Evolutionary conservation across 2,888 invertebrate species (phyloP), one percentile per base, ranked within the genome.

Genomic region (Corbicula japonica): DNA sequence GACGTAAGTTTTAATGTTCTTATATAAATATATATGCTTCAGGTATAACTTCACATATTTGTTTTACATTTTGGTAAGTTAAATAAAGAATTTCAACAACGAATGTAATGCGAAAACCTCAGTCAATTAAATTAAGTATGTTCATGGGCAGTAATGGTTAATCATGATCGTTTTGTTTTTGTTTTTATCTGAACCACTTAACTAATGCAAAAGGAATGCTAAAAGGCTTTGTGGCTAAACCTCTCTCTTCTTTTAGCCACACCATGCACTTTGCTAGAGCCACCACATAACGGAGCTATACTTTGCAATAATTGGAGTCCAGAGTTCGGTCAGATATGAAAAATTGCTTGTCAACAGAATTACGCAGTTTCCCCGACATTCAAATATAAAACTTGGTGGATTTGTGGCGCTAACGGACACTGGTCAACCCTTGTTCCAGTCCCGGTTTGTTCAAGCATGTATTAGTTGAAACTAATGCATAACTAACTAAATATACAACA

Each of bases 291-390:
- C 46, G 83, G 85, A 0, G 69, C 75, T 23, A 23, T 70, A 12
- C 35, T 78, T 1, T 85, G 83, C 56, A 86, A 86, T 38, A 69
- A 69, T 23, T 86, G 85, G 85, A 46, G 69, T 32, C 56, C 62
- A 15, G 80, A 82, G 26, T 82, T 58, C 41, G 82, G 77, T 1
- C 48, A 61, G 21, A 60, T 75, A 26, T 84, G 84, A 62, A 23
- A 74, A 44, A 48, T 80, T 28, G 70, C 61, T 15, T 85, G 85
- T 70, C 23, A 50, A 8, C 15, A 23, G 10, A 46, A 34, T 10
- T 76, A 68, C 58, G 70, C 78, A 1, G 50, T 80, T 0, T 54
- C 56, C 8, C 74, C 65, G 8, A 60, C 54, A 12, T 10, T 32
- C 4, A 8, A 41, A 21, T 46, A 60, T 12, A 54, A 60, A 10